Evolutionary conservation across 2,113 vertebrate species (phyloP), one percentile per base, ranked within the genome.

Genomic region (Corythornis vintsioides): DNA sequence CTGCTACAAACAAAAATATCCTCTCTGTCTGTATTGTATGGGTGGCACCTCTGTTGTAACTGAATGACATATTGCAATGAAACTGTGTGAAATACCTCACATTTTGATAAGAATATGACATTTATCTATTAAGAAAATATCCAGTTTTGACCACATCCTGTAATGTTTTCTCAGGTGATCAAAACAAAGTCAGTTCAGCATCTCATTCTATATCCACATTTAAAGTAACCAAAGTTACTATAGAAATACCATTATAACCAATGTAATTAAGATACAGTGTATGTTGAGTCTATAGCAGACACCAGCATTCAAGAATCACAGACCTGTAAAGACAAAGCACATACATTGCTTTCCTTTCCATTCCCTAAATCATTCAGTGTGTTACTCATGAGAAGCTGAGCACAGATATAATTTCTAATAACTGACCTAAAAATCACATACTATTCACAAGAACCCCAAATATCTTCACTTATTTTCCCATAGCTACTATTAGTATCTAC

Each of bases 101-200:
- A 31, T 26, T 86, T 82, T 75, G 66, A 73, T 38, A 28, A 20
- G 26, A 88, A 78, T 13, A 33, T 14, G 77, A 43, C 28, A 59
- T 43, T 14, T 67, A 65, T 81, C 66, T 85, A 76, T 67, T 42
- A 38, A 38, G 10, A 38, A 38, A 38, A 38, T 38, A 84, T 24
- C 14, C 5, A n/a, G 4, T 53, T 91, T 70, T 40, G 10, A 13
- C 13, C 19, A 63, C 3, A 47, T 13, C 15, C 9, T 0, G 1
- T 33, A 45, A 72, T 9, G 9, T 86, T 72, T 82, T 65, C n/a
- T 83, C 53, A 38, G 18, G 20, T 40, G 9, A 6, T 15, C 61
- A 26, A 82, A 47, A 7, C 13, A 72, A 81, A 66, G 28, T 20
- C 21, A 26, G 9, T 52, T 83, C 14, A 64, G 17, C 2, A 45